phyloP scores from a whole-genome alignment of 1,140 invertebrate species.

The Eubasilissa regina region DNA sequence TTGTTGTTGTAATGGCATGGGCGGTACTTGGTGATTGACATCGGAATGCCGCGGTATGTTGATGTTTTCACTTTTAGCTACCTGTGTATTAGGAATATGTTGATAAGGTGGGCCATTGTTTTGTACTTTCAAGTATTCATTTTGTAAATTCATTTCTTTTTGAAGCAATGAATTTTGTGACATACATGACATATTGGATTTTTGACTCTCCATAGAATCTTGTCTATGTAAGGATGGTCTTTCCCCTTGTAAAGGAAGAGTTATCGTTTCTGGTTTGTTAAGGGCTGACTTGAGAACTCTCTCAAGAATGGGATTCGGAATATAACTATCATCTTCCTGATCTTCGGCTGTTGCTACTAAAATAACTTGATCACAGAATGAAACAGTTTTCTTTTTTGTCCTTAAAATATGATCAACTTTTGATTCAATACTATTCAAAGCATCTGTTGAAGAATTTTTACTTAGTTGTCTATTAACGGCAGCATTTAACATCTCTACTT shows the following conservation, averaged over 20 bases:
- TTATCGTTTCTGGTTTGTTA: slow-evolving; percentile 80
- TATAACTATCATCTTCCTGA: slow-evolving; percentile 90
- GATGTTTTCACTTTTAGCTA: slow-evolving; percentile 43
- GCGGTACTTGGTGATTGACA: slow-evolving; percentile 28
- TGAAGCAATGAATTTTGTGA: slow-evolving; percentile 63
- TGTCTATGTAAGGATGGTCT: slow-evolving; percentile 68
- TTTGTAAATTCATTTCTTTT: slow-evolving; percentile 65
- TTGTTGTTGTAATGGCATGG: slow-evolving; percentile 32
- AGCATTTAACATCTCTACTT: slow-evolving; percentile 72
- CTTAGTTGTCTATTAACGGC: slow-evolving; percentile 70
- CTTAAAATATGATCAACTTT: slow-evolving; percentile 67
- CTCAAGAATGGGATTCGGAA: slow-evolving; percentile 92
- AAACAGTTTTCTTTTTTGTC: slow-evolving; percentile 92
- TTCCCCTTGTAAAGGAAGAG: slow-evolving; percentile 67
- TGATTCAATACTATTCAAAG: slow-evolving; percentile 57
- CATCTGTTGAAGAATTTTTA: slow-evolving; percentile 57
- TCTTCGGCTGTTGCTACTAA: slow-evolving; percentile 93
- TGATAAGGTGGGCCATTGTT: slow-evolving; percentile 67
- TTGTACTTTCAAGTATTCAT: slow-evolving; percentile 72
- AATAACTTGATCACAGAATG: slow-evolving; percentile 94
- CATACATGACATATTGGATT: slow-evolving; percentile 69
- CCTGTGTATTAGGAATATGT: slow-evolving; percentile 63
- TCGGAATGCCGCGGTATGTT: slow-evolving; percentile 40
- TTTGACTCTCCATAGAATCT: slow-evolving; percentile 72
- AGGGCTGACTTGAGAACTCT: slow-evolving; percentile 86